A percentile compares a stretch with the other conserved stretches of the same genome.
These are phyloP conservation scores for Pionites leucogaster DNA, from an alignment of 2,113 vertebrate species.

Conservation along the genomic window DNA sequence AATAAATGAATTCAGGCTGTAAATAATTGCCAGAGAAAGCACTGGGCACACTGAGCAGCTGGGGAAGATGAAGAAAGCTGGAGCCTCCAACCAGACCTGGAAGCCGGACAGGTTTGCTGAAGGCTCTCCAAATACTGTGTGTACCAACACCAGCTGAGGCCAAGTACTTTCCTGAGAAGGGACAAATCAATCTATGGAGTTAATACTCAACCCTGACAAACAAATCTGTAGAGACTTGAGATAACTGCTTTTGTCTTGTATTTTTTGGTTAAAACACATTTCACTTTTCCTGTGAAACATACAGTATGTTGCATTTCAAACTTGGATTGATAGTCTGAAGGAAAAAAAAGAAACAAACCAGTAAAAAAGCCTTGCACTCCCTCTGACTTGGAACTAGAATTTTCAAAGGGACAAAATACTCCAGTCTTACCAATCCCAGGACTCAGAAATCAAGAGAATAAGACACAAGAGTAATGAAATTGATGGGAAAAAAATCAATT, in stretches of 20 bases:
- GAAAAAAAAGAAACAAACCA: neutral
- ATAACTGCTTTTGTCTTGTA: slow-evolving; percentile 11
- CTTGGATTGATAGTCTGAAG: neutral
- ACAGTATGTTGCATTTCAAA: neutral
- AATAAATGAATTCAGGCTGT: neutral
- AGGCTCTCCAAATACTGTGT: neutral
- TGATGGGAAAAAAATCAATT: neutral
- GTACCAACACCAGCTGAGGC: neutral
- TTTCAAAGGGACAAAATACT: neutral
- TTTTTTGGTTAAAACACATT: slow-evolving; percentile 40
- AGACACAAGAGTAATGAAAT: neutral
- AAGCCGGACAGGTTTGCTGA: slow-evolving; percentile 8
- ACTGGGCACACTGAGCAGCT: neutral
- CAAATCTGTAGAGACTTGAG: neutral
- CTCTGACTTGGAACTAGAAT: neutral
- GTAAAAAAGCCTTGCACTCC: neutral
- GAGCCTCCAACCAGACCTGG: neutral
- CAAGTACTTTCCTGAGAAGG: slow-evolving; percentile 30
- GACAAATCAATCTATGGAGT: neutral
- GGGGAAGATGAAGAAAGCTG: neutral
- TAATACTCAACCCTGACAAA: slow-evolving; percentile 22
- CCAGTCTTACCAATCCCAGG: neutral
- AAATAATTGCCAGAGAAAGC: neutral
- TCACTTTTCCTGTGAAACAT: slow-evolving; percentile 33
- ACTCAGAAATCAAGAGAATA: neutral